phyloP scores from a whole-genome alignment of 2,797 vertebrate species.

The Pipistrellus nathusii region DNA sequence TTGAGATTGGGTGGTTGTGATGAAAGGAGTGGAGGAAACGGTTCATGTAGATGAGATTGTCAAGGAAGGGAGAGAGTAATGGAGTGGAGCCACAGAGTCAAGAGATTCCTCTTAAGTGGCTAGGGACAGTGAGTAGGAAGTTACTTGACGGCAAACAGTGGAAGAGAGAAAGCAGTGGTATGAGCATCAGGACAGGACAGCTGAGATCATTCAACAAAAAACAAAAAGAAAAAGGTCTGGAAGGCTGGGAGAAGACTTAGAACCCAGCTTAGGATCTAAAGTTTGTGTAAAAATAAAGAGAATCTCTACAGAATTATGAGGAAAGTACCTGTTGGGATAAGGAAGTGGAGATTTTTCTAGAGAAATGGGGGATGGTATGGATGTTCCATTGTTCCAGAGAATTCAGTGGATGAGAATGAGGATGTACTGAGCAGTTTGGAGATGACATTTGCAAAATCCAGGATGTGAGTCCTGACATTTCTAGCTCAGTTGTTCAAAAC shows the following conservation, averaged over 20 bases:
- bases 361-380: not conserved
- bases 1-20: not conserved
- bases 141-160: not conserved
- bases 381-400: not conserved
- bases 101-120: not conserved
- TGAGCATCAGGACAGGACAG: not conserved
- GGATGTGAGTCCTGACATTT: not conserved
- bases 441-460: not conserved
- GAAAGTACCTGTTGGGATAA: not conserved
- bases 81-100: not conserved
- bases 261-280: not conserved
- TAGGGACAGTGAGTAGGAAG: not conserved
- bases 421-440: not conserved
- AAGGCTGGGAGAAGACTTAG: not conserved
- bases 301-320: not conserved
- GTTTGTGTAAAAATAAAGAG: not conserved
- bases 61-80: not conserved
- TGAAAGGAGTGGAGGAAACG: accelerated
- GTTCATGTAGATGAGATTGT: not conserved
- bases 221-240: not conserved
- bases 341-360: not conserved
- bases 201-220: not conserved
- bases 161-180: not conserved
- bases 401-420: accelerated
- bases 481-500: not conserved